These are phyloP conservation scores for Magallana ariakensis DNA, from an alignment of 1,140 invertebrate genomes.

Conservation along the genomic window DNA sequence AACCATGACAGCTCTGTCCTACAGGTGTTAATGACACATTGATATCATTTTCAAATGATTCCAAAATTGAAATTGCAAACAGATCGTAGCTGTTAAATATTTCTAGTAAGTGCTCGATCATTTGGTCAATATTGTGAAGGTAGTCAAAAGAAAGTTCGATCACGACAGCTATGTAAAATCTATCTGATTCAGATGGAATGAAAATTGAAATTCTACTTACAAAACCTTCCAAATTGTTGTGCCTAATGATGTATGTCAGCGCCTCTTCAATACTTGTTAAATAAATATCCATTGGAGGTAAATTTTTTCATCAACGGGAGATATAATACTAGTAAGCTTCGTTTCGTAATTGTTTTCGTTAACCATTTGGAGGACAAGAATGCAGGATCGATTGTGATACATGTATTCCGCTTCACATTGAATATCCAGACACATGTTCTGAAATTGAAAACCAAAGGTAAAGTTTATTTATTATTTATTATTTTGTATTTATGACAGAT, in stretches of 20 bases:
- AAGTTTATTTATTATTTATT: too few species aligned
- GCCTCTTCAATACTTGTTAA: not conserved
- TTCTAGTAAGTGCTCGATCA: not conserved
- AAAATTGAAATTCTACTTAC: not conserved
- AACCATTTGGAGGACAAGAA: not conserved
- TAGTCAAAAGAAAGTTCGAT: not conserved
- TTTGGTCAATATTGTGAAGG: not conserved
- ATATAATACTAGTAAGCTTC: not conserved
- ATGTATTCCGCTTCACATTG: not conserved
- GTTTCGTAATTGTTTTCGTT: not conserved
- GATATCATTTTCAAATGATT: not conserved
- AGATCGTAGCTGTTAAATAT: not conserved
- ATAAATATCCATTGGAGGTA: not conserved
- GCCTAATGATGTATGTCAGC: not conserved
- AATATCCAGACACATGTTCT: not conserved
- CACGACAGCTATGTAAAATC: not conserved
- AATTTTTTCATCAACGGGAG: not conserved
- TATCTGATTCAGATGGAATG: not conserved
- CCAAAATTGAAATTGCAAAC: not conserved
- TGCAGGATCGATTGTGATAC: not conserved
- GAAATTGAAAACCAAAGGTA: not conserved
- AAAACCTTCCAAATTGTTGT: not conserved
- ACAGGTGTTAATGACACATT: not conserved
- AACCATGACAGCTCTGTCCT: not conserved
- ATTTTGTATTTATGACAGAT: too few species aligned